phyloP scores from a whole-genome alignment of 2,797 vertebrate genomes.

The Oophaga sylvatica region DNA sequence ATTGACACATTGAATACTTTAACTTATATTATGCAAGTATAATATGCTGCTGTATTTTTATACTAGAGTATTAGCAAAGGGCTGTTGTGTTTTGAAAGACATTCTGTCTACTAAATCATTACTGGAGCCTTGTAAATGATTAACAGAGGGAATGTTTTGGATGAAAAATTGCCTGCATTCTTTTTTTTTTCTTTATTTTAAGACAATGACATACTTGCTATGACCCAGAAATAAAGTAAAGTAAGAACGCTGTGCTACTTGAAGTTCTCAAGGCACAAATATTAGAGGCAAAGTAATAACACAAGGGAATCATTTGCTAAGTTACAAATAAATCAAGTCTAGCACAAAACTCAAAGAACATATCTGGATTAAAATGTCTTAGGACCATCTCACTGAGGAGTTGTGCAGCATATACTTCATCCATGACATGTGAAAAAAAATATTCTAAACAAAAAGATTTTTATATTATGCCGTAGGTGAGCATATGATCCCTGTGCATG shows the following conservation, averaged over 20 bases:
- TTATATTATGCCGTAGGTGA: neutral
- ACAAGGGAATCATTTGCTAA: conserved; percentile 61
- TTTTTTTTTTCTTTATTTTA: conserved; percentile 61
- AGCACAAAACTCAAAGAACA: conserved; percentile 66
- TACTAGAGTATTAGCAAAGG: conserved; percentile 40
- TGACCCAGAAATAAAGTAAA: conserved; percentile 64
- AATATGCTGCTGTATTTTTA: conserved; percentile 34
- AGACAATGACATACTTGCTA: conserved; percentile 61
- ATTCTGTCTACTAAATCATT: conserved; percentile 40
- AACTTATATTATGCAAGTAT: neutral
- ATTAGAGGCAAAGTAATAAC: conserved; percentile 64
- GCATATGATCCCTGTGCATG: neutral
- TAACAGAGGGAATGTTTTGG: conserved; percentile 52
- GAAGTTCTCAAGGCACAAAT: conserved; percentile 66
- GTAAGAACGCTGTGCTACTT: conserved; percentile 50
- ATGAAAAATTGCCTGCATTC: conserved; percentile 61
- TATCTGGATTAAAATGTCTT: conserved; percentile 59
- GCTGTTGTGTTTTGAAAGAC: conserved; percentile 45
- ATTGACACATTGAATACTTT: conserved; percentile 1
- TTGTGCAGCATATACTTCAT: conserved; percentile 58
- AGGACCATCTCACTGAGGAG: conserved; percentile 60
- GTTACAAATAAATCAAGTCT: conserved; percentile 66
- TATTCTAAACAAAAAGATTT: conserved; percentile 57
- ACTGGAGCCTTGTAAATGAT: conserved; percentile 50
- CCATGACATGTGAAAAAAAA: conserved; percentile 63